These are phyloP conservation scores for Cryptoprocta ferox DNA, from an alignment of 2,797 vertebrate genomes.

Conservation along the genomic window DNA sequence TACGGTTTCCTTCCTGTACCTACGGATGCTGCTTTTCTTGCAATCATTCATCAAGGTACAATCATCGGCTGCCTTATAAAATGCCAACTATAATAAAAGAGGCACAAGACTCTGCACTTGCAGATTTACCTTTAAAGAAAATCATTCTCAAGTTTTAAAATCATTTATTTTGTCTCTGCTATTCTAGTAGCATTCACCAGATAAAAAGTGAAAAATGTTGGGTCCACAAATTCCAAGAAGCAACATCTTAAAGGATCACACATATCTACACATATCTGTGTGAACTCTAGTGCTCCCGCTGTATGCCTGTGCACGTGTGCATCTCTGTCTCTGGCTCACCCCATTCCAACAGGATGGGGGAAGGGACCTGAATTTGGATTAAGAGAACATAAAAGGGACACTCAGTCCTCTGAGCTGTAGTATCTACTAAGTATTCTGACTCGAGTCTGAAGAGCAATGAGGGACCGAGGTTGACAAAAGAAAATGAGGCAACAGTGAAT, in stretches of 20 bases:
- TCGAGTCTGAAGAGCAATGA: not conserved
- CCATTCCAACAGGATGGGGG: not conserved
- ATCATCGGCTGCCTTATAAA: not conserved
- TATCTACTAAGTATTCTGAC: not conserved
- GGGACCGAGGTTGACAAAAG: not conserved
- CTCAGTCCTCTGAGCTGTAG: not conserved
- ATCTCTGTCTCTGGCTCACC: not conserved
- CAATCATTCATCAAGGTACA: not conserved
- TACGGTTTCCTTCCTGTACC: not conserved
- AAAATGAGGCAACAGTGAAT: not conserved
- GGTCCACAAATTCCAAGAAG: not conserved
- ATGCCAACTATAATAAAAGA: not conserved
- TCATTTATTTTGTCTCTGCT: constrained; percentile 6
- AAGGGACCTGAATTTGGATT: not conserved
- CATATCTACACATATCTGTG: not conserved
- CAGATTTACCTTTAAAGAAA: constrained; percentile 12
- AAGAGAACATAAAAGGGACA: not conserved
- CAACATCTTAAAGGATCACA: not conserved
- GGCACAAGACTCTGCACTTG: not conserved
- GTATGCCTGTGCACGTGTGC: rapidly evolving
- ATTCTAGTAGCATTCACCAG: not conserved
- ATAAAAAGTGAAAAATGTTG: not conserved
- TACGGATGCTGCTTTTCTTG: not conserved
- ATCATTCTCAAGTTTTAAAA: constrained; percentile 38
- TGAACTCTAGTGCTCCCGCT: not conserved